These are phyloP conservation scores for Furcula furcula DNA, from an alignment of 2,888 invertebrate species.

Conservation along the genomic window DNA sequence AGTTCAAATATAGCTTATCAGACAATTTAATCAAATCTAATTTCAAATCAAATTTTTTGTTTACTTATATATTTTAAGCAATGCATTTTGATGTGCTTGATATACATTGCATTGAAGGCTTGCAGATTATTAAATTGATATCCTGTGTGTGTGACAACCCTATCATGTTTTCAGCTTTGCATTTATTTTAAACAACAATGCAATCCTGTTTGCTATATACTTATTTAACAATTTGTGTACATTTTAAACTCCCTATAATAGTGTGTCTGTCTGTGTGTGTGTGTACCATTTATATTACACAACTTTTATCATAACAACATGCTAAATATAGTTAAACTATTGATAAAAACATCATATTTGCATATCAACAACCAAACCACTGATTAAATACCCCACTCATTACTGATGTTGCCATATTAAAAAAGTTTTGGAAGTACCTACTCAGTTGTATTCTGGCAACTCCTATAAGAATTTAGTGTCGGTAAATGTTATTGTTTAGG, in stretches of 20 bases:
- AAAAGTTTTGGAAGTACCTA: conserved; percentile 14
- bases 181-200: conserved; percentile 9
- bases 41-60: no score
- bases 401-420: conserved; percentile 42
- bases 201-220: no score
- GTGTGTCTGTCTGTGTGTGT: no score
- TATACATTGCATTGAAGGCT: no score
- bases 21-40: no score
- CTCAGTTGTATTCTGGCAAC: conserved; percentile 36
- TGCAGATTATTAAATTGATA: no score
- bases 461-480: conserved; percentile 42
- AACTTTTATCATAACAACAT: conserved; percentile 8
- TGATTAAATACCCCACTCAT: not conserved
- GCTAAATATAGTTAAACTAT: conserved; percentile 4
- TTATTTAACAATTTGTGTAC: no score
- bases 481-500: conserved; percentile 32
- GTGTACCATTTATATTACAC: no score
- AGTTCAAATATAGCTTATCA: no score
- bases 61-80: no score
- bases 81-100: no score
- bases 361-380: conserved; percentile 6
- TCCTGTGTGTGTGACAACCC: not conserved
- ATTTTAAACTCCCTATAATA: no score
- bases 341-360: conserved; percentile 5
- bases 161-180: conserved; percentile 11